Conservation (phyloP, 2,888 invertebrate genomes). For the Xestia ashworthii region DNA sequence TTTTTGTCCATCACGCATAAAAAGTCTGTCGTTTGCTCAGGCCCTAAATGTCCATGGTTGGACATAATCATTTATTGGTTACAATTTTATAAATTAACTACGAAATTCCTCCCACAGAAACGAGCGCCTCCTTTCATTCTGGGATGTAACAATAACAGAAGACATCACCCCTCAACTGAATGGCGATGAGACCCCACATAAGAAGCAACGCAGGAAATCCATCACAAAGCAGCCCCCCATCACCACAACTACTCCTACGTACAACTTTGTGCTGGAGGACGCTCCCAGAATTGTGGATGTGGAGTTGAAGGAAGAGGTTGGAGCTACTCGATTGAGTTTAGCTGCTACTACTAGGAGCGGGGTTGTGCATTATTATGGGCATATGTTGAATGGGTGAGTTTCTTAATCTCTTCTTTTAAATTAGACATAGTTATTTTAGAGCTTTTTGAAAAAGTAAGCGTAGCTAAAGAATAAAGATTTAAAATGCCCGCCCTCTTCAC, state of each 20-base stretch:
- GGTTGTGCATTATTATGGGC: slow-evolving; percentile 94
- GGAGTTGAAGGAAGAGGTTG: slow-evolving; percentile 86
- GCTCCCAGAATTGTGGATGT: slow-evolving; percentile 90
- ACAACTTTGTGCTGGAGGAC: slow-evolving; percentile 93
- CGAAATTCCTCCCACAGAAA: slow-evolving; percentile 72
- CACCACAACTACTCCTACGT: slow-evolving; percentile 73
- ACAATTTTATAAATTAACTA: no score
- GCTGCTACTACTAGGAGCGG: slow-evolving; percentile 94
- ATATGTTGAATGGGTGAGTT: slow-evolving; percentile 93
- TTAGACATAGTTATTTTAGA: no score
- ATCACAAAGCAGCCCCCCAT: slow-evolving; percentile 47
- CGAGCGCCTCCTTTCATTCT: slow-evolving; percentile 87
- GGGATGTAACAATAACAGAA: slow-evolving; percentile 84
- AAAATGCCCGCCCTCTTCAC: no score
- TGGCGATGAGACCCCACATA: slow-evolving; percentile 81
- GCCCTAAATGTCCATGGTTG: no score
- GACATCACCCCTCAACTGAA: slow-evolving; percentile 77
- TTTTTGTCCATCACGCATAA: no score
- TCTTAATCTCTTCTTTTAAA: neutral
- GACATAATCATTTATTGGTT: no score
- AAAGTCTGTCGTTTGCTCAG: no score
- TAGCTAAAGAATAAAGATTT: no score
- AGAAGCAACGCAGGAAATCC: slow-evolving; percentile 82
- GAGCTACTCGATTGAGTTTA: slow-evolving; percentile 87
- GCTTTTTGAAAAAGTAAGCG: neutral